These are phyloP conservation scores for Chiloscyllium punctatum DNA, from an alignment of 2,797 vertebrate species.

Conservation along the genomic window DNA sequence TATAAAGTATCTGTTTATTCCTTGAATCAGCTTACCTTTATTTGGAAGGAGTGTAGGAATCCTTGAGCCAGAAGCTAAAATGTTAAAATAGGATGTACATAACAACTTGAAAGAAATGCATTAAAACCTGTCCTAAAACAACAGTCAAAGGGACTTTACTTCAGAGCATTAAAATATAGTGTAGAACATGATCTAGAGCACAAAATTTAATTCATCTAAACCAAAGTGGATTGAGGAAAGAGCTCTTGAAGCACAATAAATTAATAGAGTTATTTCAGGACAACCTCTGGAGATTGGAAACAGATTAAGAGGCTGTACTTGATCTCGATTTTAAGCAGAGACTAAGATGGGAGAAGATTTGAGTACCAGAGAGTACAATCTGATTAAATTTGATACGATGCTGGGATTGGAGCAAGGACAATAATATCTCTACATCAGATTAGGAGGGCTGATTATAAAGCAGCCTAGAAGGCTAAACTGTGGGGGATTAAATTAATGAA, in stretches of 20 bases:
- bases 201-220: background rate
- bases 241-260: background rate
- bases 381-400: background rate
- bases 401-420: background rate
- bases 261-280: background rate
- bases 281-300: background rate
- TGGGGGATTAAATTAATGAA: background rate
- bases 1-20: background rate
- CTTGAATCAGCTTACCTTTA: background rate
- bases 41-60: background rate
- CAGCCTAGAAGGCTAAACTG: background rate
- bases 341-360: background rate
- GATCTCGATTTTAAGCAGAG: background rate
- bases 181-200: background rate
- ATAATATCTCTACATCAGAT: slow-evolving; percentile 11
- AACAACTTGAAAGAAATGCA: background rate
- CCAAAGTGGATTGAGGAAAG: background rate
- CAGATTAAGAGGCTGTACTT: background rate
- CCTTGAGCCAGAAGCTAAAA: background rate
- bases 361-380: background rate
- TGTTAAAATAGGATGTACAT: background rate
- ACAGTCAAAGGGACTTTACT: background rate
- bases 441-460: slow-evolving; percentile 10
- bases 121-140: background rate
- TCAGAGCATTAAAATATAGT: background rate